Conservation (phyloP, 2,888 invertebrate genomes). For the Pammene fasciana region DNA sequence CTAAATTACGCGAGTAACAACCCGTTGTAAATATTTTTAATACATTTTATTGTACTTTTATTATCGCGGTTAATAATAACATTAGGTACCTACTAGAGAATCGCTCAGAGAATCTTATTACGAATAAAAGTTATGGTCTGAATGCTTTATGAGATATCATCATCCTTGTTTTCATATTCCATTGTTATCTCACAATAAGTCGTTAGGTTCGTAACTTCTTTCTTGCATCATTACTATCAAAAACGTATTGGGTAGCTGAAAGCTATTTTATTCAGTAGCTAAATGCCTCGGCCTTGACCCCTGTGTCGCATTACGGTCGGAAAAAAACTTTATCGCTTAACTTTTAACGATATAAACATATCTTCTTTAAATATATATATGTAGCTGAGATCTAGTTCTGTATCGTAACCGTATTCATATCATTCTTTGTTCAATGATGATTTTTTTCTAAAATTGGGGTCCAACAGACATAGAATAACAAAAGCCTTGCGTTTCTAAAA, state of each 20-base stretch:
- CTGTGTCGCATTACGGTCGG: constrained; percentile 31
- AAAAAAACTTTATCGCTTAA: constrained; percentile 22
- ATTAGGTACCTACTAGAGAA: background rate
- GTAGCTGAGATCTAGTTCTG: too few species aligned
- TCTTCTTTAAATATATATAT: background rate
- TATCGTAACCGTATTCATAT: too few species aligned
- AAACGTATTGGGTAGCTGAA: background rate
- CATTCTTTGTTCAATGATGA: too few species aligned
- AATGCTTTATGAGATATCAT: background rate
- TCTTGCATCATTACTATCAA: constrained; percentile 4
- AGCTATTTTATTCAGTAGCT: constrained; percentile 6
- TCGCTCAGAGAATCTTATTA: background rate
- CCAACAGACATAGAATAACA: too few species aligned
- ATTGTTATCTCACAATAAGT: constrained; percentile 10
- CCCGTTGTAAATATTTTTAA: too few species aligned
- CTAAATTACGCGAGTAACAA: too few species aligned
- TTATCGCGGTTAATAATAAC: too few species aligned
- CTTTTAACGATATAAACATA: background rate
- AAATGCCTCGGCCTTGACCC: constrained; percentile 25
- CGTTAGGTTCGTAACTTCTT: background rate
- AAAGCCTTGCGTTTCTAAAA: too few species aligned
- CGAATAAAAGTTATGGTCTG: background rate
- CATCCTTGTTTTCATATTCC: constrained; percentile 8
- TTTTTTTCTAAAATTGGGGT: too few species aligned
- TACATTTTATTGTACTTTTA: too few species aligned